Base-by-base conservation (phyloP, 2,888 invertebrate species). In the Ligdia adustata region DNA sequence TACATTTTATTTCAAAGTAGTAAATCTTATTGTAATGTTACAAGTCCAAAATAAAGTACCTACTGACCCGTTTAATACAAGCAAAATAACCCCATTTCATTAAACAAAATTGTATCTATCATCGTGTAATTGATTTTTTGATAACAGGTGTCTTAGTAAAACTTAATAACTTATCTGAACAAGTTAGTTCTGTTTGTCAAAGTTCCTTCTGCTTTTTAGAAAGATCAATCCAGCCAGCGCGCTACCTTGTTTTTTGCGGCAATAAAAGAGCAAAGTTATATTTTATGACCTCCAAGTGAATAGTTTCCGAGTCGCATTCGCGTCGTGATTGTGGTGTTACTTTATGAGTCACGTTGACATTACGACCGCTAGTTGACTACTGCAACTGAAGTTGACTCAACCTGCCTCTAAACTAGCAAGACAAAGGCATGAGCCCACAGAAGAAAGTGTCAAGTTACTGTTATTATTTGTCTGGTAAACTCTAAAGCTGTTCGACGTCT, bases 251-350 rank as follows among this genome's bases (percentile, higher is more conserved):
- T 75, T 60, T 57, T 37, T 40, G 46, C 59, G 53, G 54, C 66
- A 66, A 66, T 78, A 73, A 78, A 75, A 73, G 63, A 65, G 50
- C 51, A 62, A 69, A 72, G 74, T 75, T 76, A 73, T 73, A 68
- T 70, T 64, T 69, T 72, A 69, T 70, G 68, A 73, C 75, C 70
- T 67, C 55, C 71, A 66, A 63, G 70, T 64, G 65, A 74, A 72
- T 72, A 70, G 70, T 74, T 78, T 70, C 69, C 60, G 56, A 75
- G 70, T 67, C 63, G 64, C 57, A 58, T 60, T 68, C 57, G 62
- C 64, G 62, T 69, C 56, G 64, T 64, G 62, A 67, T 70, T 63
- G 64, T 46, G 57, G 59, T 62, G 51, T 66, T 61, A 50, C 63
- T 71, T 69, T 74, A 73, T 75, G 76, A 79, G 60, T 75, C 73